Conservation (phyloP, 1,140 invertebrate genomes). For the Andrena cerasifolii region DNA sequence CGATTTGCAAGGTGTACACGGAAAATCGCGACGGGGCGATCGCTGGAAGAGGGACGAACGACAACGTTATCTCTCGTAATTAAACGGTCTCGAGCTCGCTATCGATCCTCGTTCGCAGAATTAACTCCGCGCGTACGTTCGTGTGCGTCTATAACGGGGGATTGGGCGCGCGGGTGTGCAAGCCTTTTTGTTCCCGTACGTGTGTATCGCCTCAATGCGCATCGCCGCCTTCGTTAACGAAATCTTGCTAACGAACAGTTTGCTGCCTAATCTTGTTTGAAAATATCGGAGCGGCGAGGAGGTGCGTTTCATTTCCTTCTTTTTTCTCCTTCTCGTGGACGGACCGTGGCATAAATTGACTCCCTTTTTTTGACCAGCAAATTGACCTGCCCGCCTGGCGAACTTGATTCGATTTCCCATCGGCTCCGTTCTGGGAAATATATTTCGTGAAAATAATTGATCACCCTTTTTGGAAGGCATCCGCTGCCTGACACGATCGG, state of each 20-base stretch:
- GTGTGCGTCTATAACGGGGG: too few species aligned
- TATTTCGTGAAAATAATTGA: constrained; percentile 23
- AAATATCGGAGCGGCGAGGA: constrained; percentile 10
- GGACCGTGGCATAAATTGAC: constrained; percentile 24
- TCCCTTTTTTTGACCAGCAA: constrained; percentile 3
- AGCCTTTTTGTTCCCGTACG: neutral
- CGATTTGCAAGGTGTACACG: neutral
- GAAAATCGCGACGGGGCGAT: constrained; percentile 1
- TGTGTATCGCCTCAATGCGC: constrained; percentile 21
- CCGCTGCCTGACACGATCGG: too few species aligned
- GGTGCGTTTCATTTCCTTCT: neutral
- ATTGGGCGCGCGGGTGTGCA: neutral
- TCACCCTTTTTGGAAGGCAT: too few species aligned
- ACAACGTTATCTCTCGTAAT: constrained; percentile 65
- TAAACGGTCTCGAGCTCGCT: constrained; percentile 60
- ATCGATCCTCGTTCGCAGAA: constrained; percentile 61
- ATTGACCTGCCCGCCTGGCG: neutral
- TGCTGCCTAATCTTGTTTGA: constrained; percentile 35
- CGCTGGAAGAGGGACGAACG: constrained; percentile 12
- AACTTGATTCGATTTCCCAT: constrained; percentile 20
- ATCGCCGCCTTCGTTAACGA: constrained; percentile 24
- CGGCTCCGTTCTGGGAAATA: neutral
- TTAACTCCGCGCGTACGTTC: constrained; percentile 42
- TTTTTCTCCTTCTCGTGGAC: neutral
- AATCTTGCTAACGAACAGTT: constrained; percentile 43